Evolutionary conservation across 1,140 invertebrate species (phyloP).

Genomic region (Lepidurus arcticus): DNA sequence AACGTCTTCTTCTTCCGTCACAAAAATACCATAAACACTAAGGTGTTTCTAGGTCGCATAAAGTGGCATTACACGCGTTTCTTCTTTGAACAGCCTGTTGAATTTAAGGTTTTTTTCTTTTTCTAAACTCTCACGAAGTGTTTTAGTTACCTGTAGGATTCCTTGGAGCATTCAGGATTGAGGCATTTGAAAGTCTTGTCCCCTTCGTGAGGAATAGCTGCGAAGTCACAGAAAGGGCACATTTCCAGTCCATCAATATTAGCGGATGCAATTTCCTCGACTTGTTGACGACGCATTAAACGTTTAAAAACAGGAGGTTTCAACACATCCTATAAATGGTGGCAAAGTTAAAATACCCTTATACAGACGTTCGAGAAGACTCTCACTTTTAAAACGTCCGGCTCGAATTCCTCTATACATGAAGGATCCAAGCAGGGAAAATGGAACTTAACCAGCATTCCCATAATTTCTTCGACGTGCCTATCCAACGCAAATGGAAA

Average conservation of each 20-base stretch:
- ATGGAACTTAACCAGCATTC: neutral
- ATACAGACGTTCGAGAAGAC: neutral
- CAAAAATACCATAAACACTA: no score
- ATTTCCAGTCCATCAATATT: conserved; percentile 55
- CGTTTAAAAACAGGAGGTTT: conserved; percentile 52
- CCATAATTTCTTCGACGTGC: neutral
- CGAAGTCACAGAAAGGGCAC: conserved; percentile 61
- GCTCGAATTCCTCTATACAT: neutral
- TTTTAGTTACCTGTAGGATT: conserved; percentile 51
- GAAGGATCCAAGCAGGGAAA: neutral
- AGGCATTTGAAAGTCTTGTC: conserved; percentile 59
- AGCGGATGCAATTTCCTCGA: conserved; percentile 55
- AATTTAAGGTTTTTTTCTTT: neutral
- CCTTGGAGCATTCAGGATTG: conserved; percentile 59
- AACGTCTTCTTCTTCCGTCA: no score
- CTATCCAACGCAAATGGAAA: neutral
- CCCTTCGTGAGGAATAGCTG: conserved; percentile 51
- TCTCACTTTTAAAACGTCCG: neutral
- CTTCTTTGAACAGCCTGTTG: conserved; percentile 53
- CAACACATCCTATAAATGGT: conserved; percentile 45
- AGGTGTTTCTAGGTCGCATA: no score
- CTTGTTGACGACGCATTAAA: conserved; percentile 50
- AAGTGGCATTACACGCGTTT: no score
- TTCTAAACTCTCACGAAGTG: conserved; percentile 30
- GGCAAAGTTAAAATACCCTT: neutral